Conservation (phyloP, 2,888 invertebrate genomes). For the Agelastica alni region DNA sequence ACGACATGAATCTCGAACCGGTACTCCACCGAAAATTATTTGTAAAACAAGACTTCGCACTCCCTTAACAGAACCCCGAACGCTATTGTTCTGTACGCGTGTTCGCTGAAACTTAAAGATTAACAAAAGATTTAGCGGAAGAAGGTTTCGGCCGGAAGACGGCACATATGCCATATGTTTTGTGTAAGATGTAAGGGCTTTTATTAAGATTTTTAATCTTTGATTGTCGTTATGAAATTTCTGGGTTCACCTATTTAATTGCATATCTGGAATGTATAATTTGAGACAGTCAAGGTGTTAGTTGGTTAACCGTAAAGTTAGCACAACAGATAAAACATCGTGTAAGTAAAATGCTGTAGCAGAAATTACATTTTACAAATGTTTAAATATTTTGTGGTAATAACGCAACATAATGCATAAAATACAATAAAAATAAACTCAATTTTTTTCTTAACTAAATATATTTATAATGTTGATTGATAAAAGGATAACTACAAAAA, state of each 20-base stretch:
- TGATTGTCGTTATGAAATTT: conserved; percentile 27
- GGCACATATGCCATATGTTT: conserved; percentile 40
- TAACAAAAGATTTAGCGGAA: conserved; percentile 41
- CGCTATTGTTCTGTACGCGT: conserved; percentile 33
- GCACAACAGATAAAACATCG: no score
- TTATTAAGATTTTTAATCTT: conserved; percentile 33
- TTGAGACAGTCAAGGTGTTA: conserved; percentile 22
- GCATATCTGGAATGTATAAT: conserved; percentile 9
- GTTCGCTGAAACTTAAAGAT: conserved; percentile 30
- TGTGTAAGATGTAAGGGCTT: conserved; percentile 33
- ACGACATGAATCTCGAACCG: conserved; percentile 31
- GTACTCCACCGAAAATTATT: conserved; percentile 30
- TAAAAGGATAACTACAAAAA: no score
- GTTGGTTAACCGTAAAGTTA: conserved; percentile 17
- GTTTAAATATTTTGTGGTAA: no score
- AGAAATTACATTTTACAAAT: no score
- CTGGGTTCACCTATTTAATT: conserved; percentile 22
- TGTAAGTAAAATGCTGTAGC: no score
- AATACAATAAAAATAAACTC: no score
- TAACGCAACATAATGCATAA: no score
- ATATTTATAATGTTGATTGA: no score
- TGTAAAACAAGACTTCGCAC: conserved; percentile 33
- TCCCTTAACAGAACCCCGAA: conserved; percentile 14
- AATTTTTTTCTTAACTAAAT: no score
- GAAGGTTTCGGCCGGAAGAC: conserved; percentile 43